Base-by-base conservation (phyloP, 2,113 vertebrate species). In the Microcebus tavaratra region DNA sequence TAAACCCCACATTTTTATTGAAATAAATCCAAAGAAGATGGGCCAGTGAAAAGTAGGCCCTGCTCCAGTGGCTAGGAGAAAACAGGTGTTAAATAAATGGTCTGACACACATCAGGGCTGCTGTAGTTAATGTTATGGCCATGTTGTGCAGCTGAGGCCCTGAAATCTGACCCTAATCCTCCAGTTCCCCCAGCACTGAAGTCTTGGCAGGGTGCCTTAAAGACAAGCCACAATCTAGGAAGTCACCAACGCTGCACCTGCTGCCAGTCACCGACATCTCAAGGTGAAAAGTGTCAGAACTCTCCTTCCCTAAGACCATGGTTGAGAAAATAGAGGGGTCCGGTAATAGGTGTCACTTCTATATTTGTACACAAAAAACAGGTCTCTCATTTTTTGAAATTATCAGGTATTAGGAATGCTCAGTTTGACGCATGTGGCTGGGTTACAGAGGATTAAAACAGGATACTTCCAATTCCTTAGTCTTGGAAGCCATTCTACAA, bases 381-480 rank as follows among this genome's bases (percentile, higher is more conserved):
- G 34, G 20, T 57, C 29, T 57, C 53, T 57, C 36, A 36, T 10
- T 36, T 89, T 73, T 91, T 55, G 14, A 45, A 90, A 81, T 27
- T 36, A 65, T 31, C 67, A 92, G 45, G 39, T 81, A 42, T 70
- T 70, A 75, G 50, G 65, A 84, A 45, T 4, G 4, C 57, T 88
- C 76, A 61, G 65, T 93, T 61, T 96, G 90, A 95, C 15, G 7
- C 59, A 91, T 29, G 23, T 36, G 61, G 87, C 55, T 63, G 20
- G n/a, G 25, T 88, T 89, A 90, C 76, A 92, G 18, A 72, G 76
- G 70, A 92, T 88, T 95, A 94, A 92, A 96, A 85, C 63, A 36
- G 61, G 63, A 65, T 79, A n/a, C 63, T 50, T 95, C 21, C 20
- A 86, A 82, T 80, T 86, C 75, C 79, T 88, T 36, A 59, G 48